These are phyloP conservation scores for Dryadula phaetusa DNA, from an alignment of 2,888 invertebrate species.

Conservation along the genomic window DNA sequence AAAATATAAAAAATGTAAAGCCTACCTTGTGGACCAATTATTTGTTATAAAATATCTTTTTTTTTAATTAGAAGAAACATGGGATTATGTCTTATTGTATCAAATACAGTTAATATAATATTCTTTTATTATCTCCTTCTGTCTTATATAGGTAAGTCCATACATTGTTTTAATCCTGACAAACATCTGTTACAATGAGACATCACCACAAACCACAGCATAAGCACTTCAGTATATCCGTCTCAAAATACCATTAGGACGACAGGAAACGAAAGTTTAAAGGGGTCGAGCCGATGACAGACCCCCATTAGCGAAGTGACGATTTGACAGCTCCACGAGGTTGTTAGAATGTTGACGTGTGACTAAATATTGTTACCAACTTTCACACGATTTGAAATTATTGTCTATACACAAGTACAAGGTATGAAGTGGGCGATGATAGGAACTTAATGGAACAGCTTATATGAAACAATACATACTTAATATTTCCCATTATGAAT, in stretches of 20 bases:
- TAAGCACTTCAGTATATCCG: constrained; percentile 52
- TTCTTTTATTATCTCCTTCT: too few relatives aligned
- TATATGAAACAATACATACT: background rate
- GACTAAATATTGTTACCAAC: constrained; percentile 58
- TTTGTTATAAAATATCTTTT: too few relatives aligned
- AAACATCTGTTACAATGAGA: constrained; percentile 42
- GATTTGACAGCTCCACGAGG: constrained; percentile 71
- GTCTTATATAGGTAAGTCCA: background rate
- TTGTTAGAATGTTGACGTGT: constrained; percentile 62
- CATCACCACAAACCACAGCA: constrained; percentile 43
- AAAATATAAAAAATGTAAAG: background rate
- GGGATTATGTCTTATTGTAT: too few relatives aligned
- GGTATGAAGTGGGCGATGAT: constrained; percentile 47
- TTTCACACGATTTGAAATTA: constrained; percentile 71
- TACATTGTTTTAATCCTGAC: constrained; percentile 26
- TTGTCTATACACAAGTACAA: constrained; percentile 57
- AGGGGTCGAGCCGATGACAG: constrained; percentile 75
- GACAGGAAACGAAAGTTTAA: constrained; percentile 76
- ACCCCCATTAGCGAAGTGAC: constrained; percentile 77
- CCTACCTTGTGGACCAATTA: background rate
- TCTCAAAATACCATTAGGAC: constrained; percentile 55
- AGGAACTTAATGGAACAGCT: constrained; percentile 29
- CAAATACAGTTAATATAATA: too few relatives aligned
- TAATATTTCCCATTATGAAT: background rate
- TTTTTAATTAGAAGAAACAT: too few relatives aligned